Evolutionary conservation across 2,797 vertebrate species (phyloP).

Genomic region (Enteromius thamalakanensis): DNA sequence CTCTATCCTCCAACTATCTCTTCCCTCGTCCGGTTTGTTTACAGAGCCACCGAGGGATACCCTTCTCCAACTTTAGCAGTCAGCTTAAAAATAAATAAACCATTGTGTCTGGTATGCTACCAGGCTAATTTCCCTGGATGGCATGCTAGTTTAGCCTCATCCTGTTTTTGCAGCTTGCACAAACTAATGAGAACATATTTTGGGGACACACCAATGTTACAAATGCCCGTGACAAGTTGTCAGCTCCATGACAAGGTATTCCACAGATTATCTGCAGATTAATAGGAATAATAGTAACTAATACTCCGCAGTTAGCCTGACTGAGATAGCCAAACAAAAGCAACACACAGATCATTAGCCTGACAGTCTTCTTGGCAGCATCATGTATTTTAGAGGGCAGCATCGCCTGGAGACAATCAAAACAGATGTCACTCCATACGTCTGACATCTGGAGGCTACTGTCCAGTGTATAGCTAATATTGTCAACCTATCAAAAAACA

Average conservation of each 20-base stretch:
- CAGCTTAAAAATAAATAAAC: slow-evolving; percentile 71
- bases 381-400: slow-evolving; percentile 41
- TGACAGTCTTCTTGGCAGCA: slow-evolving; percentile 29
- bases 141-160: slow-evolving; percentile 54
- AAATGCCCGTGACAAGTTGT: background rate
- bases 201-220: slow-evolving; percentile 3
- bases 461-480: slow-evolving; percentile 15
- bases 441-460: slow-evolving; percentile 26
- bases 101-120: slow-evolving; percentile 70
- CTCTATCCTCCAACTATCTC: slow-evolving; percentile 43
- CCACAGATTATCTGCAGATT: background rate
- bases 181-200: slow-evolving; percentile 38
- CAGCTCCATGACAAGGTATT: background rate
- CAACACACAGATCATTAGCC: slow-evolving; percentile 31
- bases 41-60: slow-evolving; percentile 52
- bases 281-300: slow-evolving; percentile 24
- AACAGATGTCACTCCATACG: slow-evolving; percentile 43
- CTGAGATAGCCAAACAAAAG: background rate
- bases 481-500: slow-evolving; percentile 10
- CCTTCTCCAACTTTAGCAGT: slow-evolving; percentile 56
- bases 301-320: slow-evolving; percentile 6
- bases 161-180: slow-evolving; percentile 49
- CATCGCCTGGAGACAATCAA: slow-evolving; percentile 43
- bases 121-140: slow-evolving; percentile 74
- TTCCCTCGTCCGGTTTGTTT: slow-evolving; percentile 55